A percentile compares a stretch with the other conserved stretches of the same genome.
Evolutionary conservation across 2,797 vertebrate genomes (phyloP).

Genomic region (Crenuchus spilurus): DNA sequence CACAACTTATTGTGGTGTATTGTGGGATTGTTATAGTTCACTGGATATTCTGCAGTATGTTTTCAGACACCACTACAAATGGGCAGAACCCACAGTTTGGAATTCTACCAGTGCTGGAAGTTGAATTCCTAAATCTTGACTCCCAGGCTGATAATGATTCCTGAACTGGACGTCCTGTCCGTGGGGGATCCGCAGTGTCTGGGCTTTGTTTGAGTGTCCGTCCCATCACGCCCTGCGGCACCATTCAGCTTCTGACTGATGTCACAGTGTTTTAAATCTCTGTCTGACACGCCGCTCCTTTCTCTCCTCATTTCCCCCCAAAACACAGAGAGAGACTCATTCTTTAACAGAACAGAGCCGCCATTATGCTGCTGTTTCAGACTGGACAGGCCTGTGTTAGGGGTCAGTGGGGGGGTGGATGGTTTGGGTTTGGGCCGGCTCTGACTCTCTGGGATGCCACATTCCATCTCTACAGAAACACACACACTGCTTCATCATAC

Average conservation of each 20-base stretch:
- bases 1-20: too few species aligned
- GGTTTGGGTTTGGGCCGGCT: neutral
- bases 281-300: neutral
- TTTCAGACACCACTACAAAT: too few species aligned
- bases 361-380: slow-evolving; percentile 30
- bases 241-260: slow-evolving; percentile 5
- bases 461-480: neutral
- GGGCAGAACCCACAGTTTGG: too few species aligned
- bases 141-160: neutral
- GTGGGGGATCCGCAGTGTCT: neutral
- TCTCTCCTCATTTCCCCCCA: neutral
- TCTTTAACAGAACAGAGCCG: slow-evolving; percentile 40
- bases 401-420: neutral
- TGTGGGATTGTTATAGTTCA: too few species aligned
- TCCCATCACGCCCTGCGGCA: neutral
- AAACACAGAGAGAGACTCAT: slow-evolving; percentile 25
- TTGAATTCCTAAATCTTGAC: neutral
- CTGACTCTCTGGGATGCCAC: slow-evolving; percentile 1
- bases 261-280: slow-evolving; percentile 8
- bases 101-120: too few species aligned
- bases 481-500: neutral
- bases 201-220: neutral
- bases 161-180: neutral
- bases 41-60: too few species aligned
- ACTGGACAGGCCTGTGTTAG: neutral